These are phyloP conservation scores for Sebastes iracundus DNA, from an alignment of 2,797 vertebrate species.

Conservation along the genomic window DNA sequence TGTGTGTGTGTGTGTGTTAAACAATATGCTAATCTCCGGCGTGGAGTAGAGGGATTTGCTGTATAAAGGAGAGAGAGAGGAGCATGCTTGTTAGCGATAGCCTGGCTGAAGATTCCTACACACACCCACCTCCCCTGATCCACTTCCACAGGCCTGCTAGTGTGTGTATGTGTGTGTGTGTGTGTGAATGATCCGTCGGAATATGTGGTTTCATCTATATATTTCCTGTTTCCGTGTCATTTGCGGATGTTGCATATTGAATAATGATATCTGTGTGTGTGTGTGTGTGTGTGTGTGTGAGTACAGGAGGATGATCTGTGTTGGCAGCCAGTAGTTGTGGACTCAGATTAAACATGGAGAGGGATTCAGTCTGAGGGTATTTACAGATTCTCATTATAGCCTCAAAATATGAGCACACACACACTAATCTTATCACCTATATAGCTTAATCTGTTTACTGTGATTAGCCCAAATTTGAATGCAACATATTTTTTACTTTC, in stretches of 20 bases:
- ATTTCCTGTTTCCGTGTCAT: constrained; percentile 51
- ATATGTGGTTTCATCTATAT: constrained; percentile 52
- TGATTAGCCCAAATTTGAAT: constrained; percentile 50
- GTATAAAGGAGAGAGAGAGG: constrained; percentile 72
- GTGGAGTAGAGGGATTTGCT: constrained; percentile 79
- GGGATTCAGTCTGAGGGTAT: constrained; percentile 78
- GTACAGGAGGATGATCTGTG: constrained; percentile 68
- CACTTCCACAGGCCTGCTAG: constrained; percentile 75
- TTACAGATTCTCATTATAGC: constrained; percentile 77
- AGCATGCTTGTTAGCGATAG: constrained; percentile 83
- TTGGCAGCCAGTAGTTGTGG: constrained; percentile 73
- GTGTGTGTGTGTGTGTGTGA: constrained; percentile 24
- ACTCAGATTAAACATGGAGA: constrained; percentile 80
- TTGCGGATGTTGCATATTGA: constrained; percentile 55
- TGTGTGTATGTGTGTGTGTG: constrained; percentile 4
- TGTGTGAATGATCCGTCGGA: constrained; percentile 16
- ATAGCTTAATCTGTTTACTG: constrained; percentile 69
- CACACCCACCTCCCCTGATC: constrained; percentile 81
- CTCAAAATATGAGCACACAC: constrained; percentile 53
- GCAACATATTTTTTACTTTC: constrained; percentile 22
- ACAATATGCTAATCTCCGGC: constrained; percentile 80
- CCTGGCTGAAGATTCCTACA: constrained; percentile 80
- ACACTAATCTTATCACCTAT: constrained; percentile 63
- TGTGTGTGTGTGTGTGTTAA: constrained; percentile 26
- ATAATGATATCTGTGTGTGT: constrained; percentile 39